A percentile compares a stretch with the other conserved stretches of the same genome.
Conservation (phyloP, 2,113 vertebrate species). For the Zootoca vivipara region DNA sequence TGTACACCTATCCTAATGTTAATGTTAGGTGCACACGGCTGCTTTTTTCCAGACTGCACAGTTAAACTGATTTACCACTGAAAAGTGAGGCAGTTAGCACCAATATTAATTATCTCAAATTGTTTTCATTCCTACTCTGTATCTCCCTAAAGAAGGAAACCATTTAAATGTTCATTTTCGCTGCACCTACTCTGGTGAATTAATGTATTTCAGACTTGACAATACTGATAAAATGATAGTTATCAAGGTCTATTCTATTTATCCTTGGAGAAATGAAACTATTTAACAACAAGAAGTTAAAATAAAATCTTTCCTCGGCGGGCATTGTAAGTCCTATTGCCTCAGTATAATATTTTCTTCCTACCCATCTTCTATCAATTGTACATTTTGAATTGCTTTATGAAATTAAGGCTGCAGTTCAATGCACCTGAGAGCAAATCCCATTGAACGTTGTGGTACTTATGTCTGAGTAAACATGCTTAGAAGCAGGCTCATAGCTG, state of each 20-base stretch:
- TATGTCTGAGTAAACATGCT: background rate
- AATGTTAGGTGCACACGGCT: background rate
- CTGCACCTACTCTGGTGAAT: background rate
- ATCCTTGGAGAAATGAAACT: slow-evolving; percentile 19
- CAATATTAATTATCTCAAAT: background rate
- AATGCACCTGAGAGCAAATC: background rate
- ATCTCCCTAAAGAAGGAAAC: background rate
- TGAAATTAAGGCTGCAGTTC: slow-evolving; percentile 20
- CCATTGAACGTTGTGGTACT: background rate
- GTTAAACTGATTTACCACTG: background rate
- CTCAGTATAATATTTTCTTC: background rate
- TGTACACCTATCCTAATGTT: background rate
- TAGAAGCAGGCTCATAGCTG: background rate
- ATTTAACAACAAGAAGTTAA: slow-evolving; percentile 1
- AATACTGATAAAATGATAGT: slow-evolving; percentile 14
- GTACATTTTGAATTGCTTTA: background rate
- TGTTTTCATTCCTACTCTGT: background rate
- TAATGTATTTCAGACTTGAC: slow-evolving; percentile 5
- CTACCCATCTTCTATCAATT: background rate
- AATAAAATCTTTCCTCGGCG: background rate
- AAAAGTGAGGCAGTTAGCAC: background rate
- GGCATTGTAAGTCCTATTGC: background rate
- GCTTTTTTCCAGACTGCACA: background rate
- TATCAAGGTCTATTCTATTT: slow-evolving; percentile 15
- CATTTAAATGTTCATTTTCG: slow-evolving; percentile 17